Percentiles rank a stretch among this genome's conserved stretches.
phyloP scores from a whole-genome alignment of 2,113 vertebrate species.

The Daboia siamensis region DNA sequence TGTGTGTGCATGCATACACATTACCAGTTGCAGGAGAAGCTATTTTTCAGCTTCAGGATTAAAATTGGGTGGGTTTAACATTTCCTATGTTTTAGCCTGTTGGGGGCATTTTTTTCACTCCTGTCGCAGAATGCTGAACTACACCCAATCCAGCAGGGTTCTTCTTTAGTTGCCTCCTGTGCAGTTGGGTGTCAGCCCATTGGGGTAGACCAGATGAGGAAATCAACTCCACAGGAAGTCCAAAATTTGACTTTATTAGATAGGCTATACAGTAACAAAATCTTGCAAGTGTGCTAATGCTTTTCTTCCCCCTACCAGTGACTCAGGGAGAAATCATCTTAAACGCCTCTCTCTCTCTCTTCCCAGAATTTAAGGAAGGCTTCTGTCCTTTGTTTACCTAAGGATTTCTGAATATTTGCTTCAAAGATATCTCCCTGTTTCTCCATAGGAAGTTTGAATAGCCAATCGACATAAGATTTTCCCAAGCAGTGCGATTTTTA shows the following conservation, averaged over 20 bases:
- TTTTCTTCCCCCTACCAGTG: neutral
- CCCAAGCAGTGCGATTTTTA: neutral
- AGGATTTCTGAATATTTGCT: neutral
- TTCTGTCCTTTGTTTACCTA: neutral
- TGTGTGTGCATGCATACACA: no score
- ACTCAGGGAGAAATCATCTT: neutral
- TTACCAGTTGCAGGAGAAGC: conserved; percentile 26
- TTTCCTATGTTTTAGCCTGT: neutral
- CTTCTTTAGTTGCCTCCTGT: neutral
- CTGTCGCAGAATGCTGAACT: neutral
- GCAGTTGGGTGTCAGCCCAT: neutral
- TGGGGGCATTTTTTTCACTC: neutral
- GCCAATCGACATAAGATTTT: neutral
- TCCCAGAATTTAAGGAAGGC: neutral
- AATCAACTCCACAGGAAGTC: neutral
- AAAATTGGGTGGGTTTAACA: conserved; percentile 8
- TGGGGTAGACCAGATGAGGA: neutral
- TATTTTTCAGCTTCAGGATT: conserved; percentile 6
- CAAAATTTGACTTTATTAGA: neutral
- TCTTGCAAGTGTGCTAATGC: neutral
- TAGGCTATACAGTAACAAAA: neutral
- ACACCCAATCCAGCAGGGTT: neutral
- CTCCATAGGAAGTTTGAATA: neutral
- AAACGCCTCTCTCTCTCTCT: no score
- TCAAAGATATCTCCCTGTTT: neutral